Evolutionary conservation across 2,797 vertebrate species (phyloP).

Genomic region (Meriones psammophilus): DNA sequence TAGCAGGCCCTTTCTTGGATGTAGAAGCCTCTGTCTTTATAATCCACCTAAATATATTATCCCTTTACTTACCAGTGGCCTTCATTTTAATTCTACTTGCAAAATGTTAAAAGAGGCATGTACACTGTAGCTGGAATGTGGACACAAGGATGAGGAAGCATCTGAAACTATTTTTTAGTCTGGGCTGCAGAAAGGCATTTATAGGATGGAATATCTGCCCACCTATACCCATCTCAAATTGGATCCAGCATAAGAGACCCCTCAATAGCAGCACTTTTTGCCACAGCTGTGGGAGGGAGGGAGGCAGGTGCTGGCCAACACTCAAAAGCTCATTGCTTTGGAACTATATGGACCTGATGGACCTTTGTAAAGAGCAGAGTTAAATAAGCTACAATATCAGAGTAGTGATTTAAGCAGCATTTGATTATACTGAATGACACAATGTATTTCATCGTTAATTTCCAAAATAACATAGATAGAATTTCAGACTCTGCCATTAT

Average conservation of each 20-base stretch:
- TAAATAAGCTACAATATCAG: background rate
- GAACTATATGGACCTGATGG: background rate
- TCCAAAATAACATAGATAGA: background rate
- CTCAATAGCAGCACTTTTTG: background rate
- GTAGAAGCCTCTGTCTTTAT: background rate
- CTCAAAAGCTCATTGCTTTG: background rate
- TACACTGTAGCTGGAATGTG: background rate
- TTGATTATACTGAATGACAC: background rate
- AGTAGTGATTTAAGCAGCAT: background rate
- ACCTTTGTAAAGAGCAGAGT: constrained; percentile 25
- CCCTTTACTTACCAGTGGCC: background rate
- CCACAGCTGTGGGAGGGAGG: background rate
- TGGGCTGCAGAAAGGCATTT: constrained; percentile 56
- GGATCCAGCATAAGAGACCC: background rate
- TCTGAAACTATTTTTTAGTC: constrained; percentile 35
- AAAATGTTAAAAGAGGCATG: constrained; percentile 45
- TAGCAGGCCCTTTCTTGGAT: background rate
- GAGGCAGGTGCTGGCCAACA: background rate
- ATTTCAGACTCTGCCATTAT: background rate
- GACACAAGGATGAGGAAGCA: background rate
- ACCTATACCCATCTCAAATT: background rate
- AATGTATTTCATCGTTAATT: background rate
- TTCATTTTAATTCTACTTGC: background rate
- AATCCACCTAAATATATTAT: background rate
- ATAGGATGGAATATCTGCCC: background rate